Percentiles rank a stretch among this genome's conserved stretches.
These are phyloP conservation scores for Ascaphus truei DNA, from an alignment of 2,113 vertebrate species.

Conservation along the genomic window DNA sequence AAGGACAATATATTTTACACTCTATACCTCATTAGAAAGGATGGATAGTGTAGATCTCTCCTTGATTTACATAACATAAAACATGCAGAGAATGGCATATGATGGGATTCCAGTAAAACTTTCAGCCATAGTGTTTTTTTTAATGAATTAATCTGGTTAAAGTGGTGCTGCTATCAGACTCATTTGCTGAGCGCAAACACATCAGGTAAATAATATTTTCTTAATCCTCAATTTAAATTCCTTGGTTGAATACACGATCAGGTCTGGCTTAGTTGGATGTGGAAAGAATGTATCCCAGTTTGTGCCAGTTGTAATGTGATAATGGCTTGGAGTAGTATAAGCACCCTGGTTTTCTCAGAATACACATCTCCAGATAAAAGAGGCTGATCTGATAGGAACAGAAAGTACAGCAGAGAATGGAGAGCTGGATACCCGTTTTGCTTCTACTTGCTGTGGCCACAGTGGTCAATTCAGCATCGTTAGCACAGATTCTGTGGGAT, in stretches of 20 bases:
- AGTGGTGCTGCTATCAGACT: no score
- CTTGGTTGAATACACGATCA: neutral
- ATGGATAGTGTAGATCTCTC: neutral
- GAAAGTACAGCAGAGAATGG: neutral
- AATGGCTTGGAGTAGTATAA: neutral
- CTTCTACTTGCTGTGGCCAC: neutral
- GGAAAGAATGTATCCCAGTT: neutral
- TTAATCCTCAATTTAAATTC: neutral
- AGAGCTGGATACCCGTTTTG: neutral
- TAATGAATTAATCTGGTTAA: no score
- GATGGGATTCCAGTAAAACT: neutral
- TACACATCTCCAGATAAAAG: neutral
- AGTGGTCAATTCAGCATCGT: neutral
- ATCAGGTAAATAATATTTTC: neutral
- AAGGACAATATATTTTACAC: neutral
- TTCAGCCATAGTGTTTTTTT: neutral
- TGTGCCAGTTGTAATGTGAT: neutral
- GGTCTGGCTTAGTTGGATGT: neutral
- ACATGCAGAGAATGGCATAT: neutral
- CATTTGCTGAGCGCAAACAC: neutral
- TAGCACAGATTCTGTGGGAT: neutral
- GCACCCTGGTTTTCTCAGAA: no score
- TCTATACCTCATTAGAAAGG: neutral
- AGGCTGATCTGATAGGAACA: neutral
- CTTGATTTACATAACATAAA: neutral